Evolutionary conservation across 2,113 vertebrate genomes (phyloP), one percentile per base, ranked within the genome.

Genomic region (Microcebus murinus): DNA sequence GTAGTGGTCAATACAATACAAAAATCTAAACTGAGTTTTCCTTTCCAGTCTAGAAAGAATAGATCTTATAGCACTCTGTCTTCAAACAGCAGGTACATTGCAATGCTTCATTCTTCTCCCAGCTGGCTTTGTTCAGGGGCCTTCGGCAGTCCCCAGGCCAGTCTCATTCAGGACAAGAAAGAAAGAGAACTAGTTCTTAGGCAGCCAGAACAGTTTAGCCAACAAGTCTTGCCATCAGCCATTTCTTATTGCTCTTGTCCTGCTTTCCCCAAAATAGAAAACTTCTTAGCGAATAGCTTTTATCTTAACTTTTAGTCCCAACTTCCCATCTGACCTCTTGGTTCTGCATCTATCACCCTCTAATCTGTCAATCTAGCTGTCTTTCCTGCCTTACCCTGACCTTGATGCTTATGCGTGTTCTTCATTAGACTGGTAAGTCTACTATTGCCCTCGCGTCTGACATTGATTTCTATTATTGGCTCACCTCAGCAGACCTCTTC

Each of bases 281-380:
- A 39, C 29, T 65, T 65, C 45, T n/a, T 67, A 6, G 1, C 8
- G 31, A 77, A 48, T 31, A 36, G 9, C 25, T 90, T 68, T 80
- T 55, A 84, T 63, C 25, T 86, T 80, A 63, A 87, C 87, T 95
- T 93, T 73, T 87, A 61, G 14, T 80, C 25, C 8, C 15, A 55
- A 4, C 23, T 87, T 14, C 20, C 25, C 34, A 25, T n/a, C 17
- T 11, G 45, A 70, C 9, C 61, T 79, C 45, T 76, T 36, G 4
- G 14, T 31, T 91, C 20, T 79, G 3, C 8, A n/a, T 57, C 29
- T 17, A 23, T 79, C 13, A 79, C 65, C 7, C 15, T 90, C 23
- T 86, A 1, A n/a, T 52, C 42, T 88, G 25, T 81, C 17, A 10
- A n/a, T 8, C 3, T 94, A 55, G 17, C 20, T 87, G 77, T 48